Percentiles rank a stretch among this genome's conserved stretches.
Evolutionary conservation across 2,888 invertebrate species (phyloP).

Genomic region (Plemyria rubiginata): DNA sequence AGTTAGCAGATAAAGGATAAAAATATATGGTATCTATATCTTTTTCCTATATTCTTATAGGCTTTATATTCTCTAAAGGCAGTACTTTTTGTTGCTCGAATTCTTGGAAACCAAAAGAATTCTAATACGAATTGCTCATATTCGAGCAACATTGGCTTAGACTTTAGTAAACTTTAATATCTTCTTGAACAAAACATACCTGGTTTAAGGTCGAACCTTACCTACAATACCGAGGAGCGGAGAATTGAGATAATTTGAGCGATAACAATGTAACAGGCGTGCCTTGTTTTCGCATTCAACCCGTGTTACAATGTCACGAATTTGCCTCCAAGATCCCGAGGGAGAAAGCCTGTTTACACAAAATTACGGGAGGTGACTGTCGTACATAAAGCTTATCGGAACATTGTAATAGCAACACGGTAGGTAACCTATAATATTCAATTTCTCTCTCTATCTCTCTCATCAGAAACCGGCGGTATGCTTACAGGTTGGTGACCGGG

Average conservation of each 20-base stretch:
- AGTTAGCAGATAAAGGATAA: too few species aligned
- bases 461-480: too few species aligned
- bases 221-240: constrained; percentile 41
- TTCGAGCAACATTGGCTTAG: neutral
- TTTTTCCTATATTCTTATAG: neutral
- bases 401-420: constrained; percentile 20
- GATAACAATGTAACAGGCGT: constrained; percentile 56
- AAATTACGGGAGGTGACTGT: constrained; percentile 54
- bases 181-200: constrained; percentile 31
- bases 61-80: neutral
- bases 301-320: constrained; percentile 57
- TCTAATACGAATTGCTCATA: too few species aligned
- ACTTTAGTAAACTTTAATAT: constrained; percentile 17
- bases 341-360: constrained; percentile 56
- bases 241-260: constrained; percentile 55
- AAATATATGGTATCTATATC: too few species aligned
- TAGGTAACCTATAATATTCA: constrained; percentile 34
- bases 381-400: constrained; percentile 41
- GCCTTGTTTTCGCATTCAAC: constrained; percentile 57
- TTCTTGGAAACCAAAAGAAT: neutral
- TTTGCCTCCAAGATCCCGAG: constrained; percentile 51
- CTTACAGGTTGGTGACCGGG: too few species aligned
- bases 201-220: constrained; percentile 35
- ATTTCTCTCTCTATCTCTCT: too few species aligned
- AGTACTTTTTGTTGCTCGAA: neutral